Evolutionary conservation across 2,797 vertebrate species (phyloP).

Genomic region (Erethizon dorsatum): DNA sequence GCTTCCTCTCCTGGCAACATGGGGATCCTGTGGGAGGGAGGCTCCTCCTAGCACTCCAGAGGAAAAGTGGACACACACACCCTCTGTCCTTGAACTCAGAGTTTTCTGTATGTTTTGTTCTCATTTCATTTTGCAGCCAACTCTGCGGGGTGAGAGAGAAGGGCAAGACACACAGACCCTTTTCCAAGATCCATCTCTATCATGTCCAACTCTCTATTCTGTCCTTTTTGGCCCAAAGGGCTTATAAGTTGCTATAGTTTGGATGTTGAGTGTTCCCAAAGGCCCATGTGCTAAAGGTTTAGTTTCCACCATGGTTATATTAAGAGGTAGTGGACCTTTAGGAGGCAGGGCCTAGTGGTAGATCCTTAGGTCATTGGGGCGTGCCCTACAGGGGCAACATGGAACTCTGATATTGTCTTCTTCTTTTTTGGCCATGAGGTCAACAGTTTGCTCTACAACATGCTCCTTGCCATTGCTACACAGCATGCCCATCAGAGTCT

Average conservation of each 20-base stretch:
- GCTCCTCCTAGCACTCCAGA: neutral
- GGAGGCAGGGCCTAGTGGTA: neutral
- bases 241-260: too few species aligned
- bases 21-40: neutral
- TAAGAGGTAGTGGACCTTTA: neutral
- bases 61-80: neutral
- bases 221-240: neutral
- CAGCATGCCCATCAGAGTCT: neutral
- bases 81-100: neutral
- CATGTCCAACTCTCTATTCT: neutral
- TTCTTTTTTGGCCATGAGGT: neutral
- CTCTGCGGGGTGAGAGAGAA: neutral
- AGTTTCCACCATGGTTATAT: neutral
- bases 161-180: neutral
- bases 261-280: neutral
- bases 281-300: neutral
- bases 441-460: neutral
- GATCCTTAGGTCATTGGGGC: neutral
- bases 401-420: neutral
- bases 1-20: neutral
- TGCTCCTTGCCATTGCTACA: neutral
- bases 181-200: neutral
- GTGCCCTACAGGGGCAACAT: neutral
- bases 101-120: neutral
- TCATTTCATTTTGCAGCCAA: neutral